Evolutionary conservation across 2,797 vertebrate species (phyloP), one percentile per base, ranked within the genome.

Genomic region (Florisuga fusca): DNA sequence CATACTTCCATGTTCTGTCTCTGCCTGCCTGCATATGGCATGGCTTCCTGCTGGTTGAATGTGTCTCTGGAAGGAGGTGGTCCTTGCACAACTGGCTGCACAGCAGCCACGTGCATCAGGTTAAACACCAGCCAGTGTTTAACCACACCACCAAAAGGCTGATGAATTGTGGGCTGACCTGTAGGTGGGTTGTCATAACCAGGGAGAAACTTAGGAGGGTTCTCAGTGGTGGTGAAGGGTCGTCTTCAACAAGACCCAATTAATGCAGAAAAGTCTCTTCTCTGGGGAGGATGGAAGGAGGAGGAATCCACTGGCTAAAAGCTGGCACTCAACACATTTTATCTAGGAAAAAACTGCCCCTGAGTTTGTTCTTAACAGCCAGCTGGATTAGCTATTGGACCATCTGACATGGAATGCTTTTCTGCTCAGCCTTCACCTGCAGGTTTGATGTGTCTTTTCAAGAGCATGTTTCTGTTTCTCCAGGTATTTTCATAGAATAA

Each of bases 161-260:
- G 55, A 66, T 92, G 89, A 92, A 72, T 89, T 18, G 3, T 19
- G 45, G 71, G 27, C 51, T 93, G 79, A 85, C 69, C 62, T 85
- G 87, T 71, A 68, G 69, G 51, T 77, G 26, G 46, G 46, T 59
- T 23, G 41, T 71, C 29, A 53, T 79, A 69, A 79, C 15, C 36
- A 63, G 33, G 83, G 61, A 38, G 57, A 81, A 85, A 62, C 45
- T 53, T 57, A 76, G 81, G 71, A 59, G 15, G 6, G 25, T 45
- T 80, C 38, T 74, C 25, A 74, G 41, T 61, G 80, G 25, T 54
- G 33, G 12, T 66, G 27, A 55, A 36, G 43, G 26, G 29, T 91
- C 2, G 4, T 48, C 63, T 86, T 76, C 57, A 59, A 7, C 7
- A 77, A 27, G 20, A 36, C 10, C 0, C 2, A 91, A 46, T 59